These are phyloP conservation scores for Cerastis rubricosa DNA, from an alignment of 2,888 invertebrate genomes.

Conservation along the genomic window DNA sequence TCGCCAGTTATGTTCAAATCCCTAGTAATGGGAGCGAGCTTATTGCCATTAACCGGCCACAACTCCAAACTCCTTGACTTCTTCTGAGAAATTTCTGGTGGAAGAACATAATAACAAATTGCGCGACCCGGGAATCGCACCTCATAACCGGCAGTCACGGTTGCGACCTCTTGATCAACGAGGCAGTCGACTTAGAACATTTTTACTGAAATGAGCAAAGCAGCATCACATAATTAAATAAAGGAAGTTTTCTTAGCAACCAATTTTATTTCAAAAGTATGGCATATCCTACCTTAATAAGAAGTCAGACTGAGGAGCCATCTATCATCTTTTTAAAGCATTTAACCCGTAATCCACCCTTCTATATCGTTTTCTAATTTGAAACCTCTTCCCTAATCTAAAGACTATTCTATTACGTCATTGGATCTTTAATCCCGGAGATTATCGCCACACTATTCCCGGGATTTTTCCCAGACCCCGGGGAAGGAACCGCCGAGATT, in stretches of 20 bases:
- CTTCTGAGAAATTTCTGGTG: too few relatives aligned
- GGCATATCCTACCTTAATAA: background rate
- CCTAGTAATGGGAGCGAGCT: too few relatives aligned
- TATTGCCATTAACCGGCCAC: too few relatives aligned
- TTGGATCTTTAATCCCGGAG: conserved; percentile 54
- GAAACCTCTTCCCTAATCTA: conserved; percentile 38
- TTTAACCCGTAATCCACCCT: background rate
- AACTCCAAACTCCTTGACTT: too few relatives aligned
- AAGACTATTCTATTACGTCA: conserved; percentile 61
- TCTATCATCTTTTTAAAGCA: background rate
- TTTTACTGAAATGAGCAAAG: background rate
- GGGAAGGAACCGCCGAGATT: conserved; percentile 72
- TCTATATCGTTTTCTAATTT: conserved; percentile 28
- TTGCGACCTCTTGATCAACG: too few relatives aligned
- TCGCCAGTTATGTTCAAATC: too few relatives aligned
- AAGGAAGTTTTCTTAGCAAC: background rate
- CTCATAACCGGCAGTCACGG: too few relatives aligned
- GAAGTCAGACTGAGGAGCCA: background rate
- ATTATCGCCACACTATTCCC: conserved; percentile 68
- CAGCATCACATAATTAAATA: background rate
- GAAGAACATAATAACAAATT: too few relatives aligned
- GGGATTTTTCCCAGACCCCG: conserved; percentile 61
- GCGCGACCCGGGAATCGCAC: too few relatives aligned
- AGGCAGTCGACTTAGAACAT: too few relatives aligned
- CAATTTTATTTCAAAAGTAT: background rate